Evolutionary conservation across 1,140 invertebrate genomes (phyloP).

Genomic region (Phocides pigmalion): DNA sequence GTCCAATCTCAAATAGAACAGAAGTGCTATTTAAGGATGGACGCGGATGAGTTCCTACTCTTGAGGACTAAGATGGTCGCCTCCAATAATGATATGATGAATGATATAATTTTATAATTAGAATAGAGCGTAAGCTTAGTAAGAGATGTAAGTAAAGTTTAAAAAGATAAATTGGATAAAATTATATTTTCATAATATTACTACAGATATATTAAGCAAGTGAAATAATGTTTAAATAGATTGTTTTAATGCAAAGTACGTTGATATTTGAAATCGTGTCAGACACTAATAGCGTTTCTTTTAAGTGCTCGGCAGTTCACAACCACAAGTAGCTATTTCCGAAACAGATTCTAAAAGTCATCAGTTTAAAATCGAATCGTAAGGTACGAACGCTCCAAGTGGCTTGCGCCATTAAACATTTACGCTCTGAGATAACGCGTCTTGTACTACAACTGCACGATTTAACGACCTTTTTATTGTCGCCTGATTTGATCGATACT

Average conservation of each 20-base stretch:
- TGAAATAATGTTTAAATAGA: no score
- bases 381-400: constrained; percentile 58
- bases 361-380: constrained; percentile 78
- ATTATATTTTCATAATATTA: no score
- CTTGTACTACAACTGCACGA: constrained; percentile 62
- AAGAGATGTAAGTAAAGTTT: no score
- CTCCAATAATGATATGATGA: no score
- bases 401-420: constrained; percentile 74
- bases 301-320: constrained; percentile 65
- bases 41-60: no score
- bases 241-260: constrained; percentile 3
- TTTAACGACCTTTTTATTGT: constrained; percentile 77
- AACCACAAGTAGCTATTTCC: constrained; percentile 70
- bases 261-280: constrained; percentile 12
- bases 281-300: constrained; percentile 51
- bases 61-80: no score
- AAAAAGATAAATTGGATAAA: no score
- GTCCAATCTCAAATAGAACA: no score
- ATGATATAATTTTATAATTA: no score
- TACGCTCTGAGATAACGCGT: constrained; percentile 73
- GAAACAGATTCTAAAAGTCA: constrained; percentile 67
- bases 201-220: no score
- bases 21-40: no score
- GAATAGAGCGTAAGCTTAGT: no score
- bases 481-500: constrained; percentile 61